Evolutionary conservation across 2,797 vertebrate genomes (phyloP), one percentile per base, ranked within the genome.

Genomic region (Chrysocyon brachyurus): DNA sequence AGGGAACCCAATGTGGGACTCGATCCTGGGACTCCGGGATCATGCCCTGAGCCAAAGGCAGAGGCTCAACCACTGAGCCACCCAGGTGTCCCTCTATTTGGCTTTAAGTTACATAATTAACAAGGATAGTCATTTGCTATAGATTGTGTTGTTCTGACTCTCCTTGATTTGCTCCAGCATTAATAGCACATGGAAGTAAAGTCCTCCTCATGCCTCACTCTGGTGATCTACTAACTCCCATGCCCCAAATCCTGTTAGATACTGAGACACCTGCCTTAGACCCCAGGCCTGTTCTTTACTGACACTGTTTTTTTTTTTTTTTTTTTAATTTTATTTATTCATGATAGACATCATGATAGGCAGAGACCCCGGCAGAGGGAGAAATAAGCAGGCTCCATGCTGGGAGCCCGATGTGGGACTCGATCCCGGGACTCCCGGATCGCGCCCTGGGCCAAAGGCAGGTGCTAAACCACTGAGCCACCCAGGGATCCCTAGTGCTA

Each of bases 21-120:
- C 7, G 40, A 46, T 46, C 7, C 40, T 1, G 7, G 40, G 40
- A 46, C 40, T 46, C 40, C 40, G 40, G 7, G 40, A 46, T 46
- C 40, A 46, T 7, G 40, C 40, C 40, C 40, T 46, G 40, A 46
- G 40, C 40, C 40, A 46, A 46, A 46, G 40, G 40, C 40, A 46
- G 40, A 46, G 40, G 40, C 40, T 46, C 40, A 46, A 46, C 40
- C 40, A 46, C 40, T 46, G 40, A 46, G 40, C 40, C 40, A 46
- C 40, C 40, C 40, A 46, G 40, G 40, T 6, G 40, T 46, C 40
- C 40, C 40, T 73, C 40, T 70, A 0, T 86, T 96, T 92, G 70
- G 78, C 33, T 96, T 95, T 57, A 77, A 78, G 19, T 92, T 79
- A 63, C 46, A 15, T 63, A 28, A 78, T 83, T 26, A 78, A 78